Evolutionary conservation across 1,140 invertebrate species (phyloP), one percentile per base, ranked within the genome.

Genomic region (Pogonus chalceus): DNA sequence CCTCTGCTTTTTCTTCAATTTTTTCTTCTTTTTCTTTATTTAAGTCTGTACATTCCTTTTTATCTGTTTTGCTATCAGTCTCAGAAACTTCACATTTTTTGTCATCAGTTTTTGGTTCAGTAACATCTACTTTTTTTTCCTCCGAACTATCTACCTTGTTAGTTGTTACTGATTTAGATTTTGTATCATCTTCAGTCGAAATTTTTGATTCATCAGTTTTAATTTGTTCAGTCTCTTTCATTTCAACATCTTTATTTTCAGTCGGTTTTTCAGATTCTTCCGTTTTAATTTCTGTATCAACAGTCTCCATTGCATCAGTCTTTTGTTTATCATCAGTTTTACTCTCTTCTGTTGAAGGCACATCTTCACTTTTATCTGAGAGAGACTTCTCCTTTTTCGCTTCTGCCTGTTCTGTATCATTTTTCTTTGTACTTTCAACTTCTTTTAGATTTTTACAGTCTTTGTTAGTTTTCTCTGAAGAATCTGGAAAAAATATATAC

Each of bases 71-170:
- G 49, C 23, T 50, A 14, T 46, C 22, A 22, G 39, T 46, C 47
- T 53, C 52, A 7, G n/a, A n/a, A 18, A 24, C 49, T 3, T 3
- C 53, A 21, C 18, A 50, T 12, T 3, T 47, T 31, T 51, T 23
- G 23, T 49, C 35, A 22, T 52, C 48, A 23, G 35, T 53, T 23
- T 56, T 31, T 12, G 31, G 18, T 56, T 57, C 56, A 50, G 52
- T 56, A 23, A 47, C 14, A 7, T 31, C 26, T 7, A 14, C 26
- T 31, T 31, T 31, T 7, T 31, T 14, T 31, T 31, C 26, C 14
- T 7, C 14, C 26, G 26, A 7, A 31, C 26, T 31, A 31, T 31
- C 26, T 31, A 31, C 26, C 14, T 31, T 31, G 14, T 31, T 14
- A 31, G 14, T 31, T 31, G 14, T 31, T 14, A n/a, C n/a, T n/a